Evolutionary conservation across 2,888 invertebrate species (phyloP), one percentile per base, ranked within the genome.

Genomic region (Unio delphinus): DNA sequence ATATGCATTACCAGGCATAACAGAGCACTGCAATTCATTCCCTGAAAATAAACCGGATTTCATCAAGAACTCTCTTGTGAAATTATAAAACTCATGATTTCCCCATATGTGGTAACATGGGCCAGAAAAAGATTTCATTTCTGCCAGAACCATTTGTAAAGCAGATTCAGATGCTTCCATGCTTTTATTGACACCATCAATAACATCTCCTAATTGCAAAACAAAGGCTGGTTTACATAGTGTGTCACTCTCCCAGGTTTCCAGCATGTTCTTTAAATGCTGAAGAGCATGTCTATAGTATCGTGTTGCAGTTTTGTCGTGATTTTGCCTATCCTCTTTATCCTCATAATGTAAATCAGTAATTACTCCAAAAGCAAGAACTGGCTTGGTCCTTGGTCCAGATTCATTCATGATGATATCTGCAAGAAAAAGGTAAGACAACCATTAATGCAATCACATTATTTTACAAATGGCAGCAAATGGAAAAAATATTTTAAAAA

Each of bases 311-410:
- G 87, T 87, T 73, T 83, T 80, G n/a, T 78, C 74, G 67, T 76
- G 88, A 70, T 89, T 88, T 45, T 81, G 79, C 6, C 86, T 83
- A 77, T 90, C 85, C 45, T 88, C 89, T 45, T 79, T 73, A 72
- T 90, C 88, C n/a, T 89, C 90, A 81, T 90, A 90, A 70, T 90
- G 90, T 4, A 90, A 83, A 79, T 90, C 90, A 15, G 90, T 85
- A 20, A 90, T 79, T 15, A 90, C 79, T 30, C 90, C 90, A 84
- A 90, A 89, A 18, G 80, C 69, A 18, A 84, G 67, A 26, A 54
- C 30, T 55, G 72, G 72, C 4, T 60, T 55, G 11, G 58, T 55
- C 18, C 65, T 60, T 18, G 28, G 23, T 23, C 23, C 28, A 1
- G 26, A 45, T 11, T 45, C 45, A 15, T 45, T 45, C 45, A 45